A percentile compares a stretch with the other conserved stretches of the same genome.
phyloP scores from a whole-genome alignment of 2,113 vertebrate genomes.

The Pachypanchax playfairii region DNA sequence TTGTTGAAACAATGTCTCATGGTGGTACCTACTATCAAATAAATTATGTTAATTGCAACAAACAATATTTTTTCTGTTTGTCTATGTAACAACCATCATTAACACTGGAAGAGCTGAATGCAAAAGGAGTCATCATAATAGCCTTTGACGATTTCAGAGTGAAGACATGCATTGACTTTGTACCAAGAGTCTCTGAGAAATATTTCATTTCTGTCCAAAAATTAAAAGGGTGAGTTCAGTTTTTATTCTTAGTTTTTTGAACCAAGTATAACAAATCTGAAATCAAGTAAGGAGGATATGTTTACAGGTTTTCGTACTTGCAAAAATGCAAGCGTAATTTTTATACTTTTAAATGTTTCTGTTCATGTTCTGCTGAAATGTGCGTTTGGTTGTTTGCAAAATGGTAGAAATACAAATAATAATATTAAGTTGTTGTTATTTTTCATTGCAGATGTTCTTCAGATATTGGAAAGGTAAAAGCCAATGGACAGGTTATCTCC shows the following conservation, averaged over 20 bases:
- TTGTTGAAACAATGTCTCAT: too few species aligned
- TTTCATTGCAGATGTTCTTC: conserved; percentile 82
- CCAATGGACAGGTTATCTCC: conserved; percentile 79
- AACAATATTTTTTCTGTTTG: neutral
- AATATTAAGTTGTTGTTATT: neutral
- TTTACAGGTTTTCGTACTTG: too few species aligned
- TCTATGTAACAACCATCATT: neutral
- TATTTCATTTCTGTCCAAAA: conserved; percentile 79
- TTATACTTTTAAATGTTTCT: too few species aligned
- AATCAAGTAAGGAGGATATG: too few species aligned
- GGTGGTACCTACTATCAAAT: too few species aligned
- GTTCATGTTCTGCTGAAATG: too few species aligned
- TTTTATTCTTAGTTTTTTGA: neutral
- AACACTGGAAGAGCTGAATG: conserved; percentile 80
- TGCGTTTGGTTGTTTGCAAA: neutral
- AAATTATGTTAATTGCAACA: neutral
- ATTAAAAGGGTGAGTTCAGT: conserved; percentile 33
- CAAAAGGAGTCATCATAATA: conserved; percentile 84
- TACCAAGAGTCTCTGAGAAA: conserved; percentile 77
- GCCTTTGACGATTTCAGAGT: conserved; percentile 87
- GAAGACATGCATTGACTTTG: conserved; percentile 91
- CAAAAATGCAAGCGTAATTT: too few species aligned
- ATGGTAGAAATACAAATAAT: neutral
- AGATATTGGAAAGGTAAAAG: conserved; percentile 8
- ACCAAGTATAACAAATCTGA: too few species aligned